phyloP scores from a whole-genome alignment of 2,888 invertebrate species.

The Gymnosoma rotundatum region DNA sequence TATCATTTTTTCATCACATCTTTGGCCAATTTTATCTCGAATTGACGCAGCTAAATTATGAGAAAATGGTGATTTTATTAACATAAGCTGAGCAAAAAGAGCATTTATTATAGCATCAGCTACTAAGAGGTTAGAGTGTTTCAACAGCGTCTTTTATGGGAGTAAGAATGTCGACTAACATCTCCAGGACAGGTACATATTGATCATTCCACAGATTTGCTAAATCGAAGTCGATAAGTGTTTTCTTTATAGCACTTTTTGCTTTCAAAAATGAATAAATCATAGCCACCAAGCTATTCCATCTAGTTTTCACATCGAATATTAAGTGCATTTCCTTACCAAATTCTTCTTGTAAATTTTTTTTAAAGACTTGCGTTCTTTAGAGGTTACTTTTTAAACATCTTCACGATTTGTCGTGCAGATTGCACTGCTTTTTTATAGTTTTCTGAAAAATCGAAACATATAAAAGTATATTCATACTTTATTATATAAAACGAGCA shows the following conservation, averaged over 20 bases:
- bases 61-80: conserved; percentile 13
- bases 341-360: too few relatives aligned
- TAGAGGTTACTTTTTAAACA: too few relatives aligned
- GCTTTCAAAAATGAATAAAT: conserved; percentile 18
- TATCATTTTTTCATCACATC: not conserved
- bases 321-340: conserved; percentile 17
- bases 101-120: conserved; percentile 10
- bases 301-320: conserved; percentile 11
- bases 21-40: conserved; percentile 7
- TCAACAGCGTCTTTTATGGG: conserved; percentile 14
- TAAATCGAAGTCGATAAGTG: conserved; percentile 17
- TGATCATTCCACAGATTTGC: conserved; percentile 26
- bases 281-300: conserved; percentile 22
- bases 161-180: not conserved
- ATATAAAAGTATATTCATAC: too few relatives aligned
- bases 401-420: too few relatives aligned
- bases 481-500: too few relatives aligned
- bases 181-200: not conserved
- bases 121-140: conserved; percentile 6
- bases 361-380: too few relatives aligned
- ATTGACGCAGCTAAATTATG: not conserved
- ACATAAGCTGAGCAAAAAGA: not conserved
- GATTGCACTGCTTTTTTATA: too few relatives aligned
- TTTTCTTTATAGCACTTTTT: conserved; percentile 37
- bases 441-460: too few relatives aligned